A percentile compares a stretch with the other conserved stretches of the same genome.
These are phyloP conservation scores for Vanessa cardui DNA, from an alignment of 2,888 invertebrate genomes.

Conservation along the genomic window DNA sequence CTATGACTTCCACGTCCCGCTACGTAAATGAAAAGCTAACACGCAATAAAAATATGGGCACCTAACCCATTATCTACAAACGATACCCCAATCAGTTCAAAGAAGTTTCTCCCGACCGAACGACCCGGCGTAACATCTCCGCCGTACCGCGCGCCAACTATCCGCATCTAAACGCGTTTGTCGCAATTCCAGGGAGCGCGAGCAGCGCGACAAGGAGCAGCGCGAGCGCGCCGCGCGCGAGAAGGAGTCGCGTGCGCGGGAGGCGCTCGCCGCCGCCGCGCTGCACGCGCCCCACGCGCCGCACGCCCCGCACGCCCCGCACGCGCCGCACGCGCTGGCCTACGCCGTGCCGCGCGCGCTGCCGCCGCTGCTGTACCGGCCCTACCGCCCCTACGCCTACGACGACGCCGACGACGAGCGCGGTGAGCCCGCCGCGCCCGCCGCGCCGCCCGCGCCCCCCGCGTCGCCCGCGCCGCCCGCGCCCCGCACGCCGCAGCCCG, in stretches of 20 bases:
- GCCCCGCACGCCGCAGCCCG: conserved; percentile 36
- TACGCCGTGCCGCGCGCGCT: conserved; percentile 49
- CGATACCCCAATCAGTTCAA: too few relatives aligned
- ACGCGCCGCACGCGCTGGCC: conserved; percentile 46
- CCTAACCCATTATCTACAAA: too few relatives aligned
- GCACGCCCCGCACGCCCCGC: conserved; percentile 49
- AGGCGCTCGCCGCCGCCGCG: conserved; percentile 60
- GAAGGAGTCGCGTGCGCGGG: conserved; percentile 69
- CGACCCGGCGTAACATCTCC: not conserved
- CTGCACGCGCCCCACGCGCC: conserved; percentile 42
- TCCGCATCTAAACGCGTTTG: not conserved
- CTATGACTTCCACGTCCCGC: not conserved
- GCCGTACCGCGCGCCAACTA: not conserved
- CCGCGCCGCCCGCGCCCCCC: conserved; percentile 30
- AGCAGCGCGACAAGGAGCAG: conserved; percentile 64
- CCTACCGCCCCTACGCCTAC: conserved; percentile 62
- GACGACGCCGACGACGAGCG: conserved; percentile 47
- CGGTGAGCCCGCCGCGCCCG: conserved; percentile 41
- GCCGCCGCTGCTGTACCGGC: conserved; percentile 60
- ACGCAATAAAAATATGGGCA: too few relatives aligned
- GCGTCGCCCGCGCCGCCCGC: conserved; percentile 46
- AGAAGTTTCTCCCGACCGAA: too few relatives aligned
- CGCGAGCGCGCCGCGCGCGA: conserved; percentile 73
- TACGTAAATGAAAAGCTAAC: not conserved
- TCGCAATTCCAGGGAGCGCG: conserved; percentile 51